Percentiles rank a stretch among this genome's conserved stretches.
phyloP scores from a whole-genome alignment of 1,140 invertebrate species.

The Aphidius ervi region DNA sequence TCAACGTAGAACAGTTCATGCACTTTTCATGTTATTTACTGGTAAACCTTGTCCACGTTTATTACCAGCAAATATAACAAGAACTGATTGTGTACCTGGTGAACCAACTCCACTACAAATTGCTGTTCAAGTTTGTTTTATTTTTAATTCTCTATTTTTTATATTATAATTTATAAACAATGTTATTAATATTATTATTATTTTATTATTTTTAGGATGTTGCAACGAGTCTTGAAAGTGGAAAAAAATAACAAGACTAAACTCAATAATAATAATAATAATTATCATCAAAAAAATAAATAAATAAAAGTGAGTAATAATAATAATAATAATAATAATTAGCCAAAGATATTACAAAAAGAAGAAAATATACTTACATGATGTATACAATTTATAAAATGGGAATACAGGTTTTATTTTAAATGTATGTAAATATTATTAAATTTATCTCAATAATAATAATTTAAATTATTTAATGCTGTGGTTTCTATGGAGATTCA shows the following conservation, averaged over 20 bases:
- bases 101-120: conserved; percentile 51
- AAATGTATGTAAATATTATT: conserved; percentile 12
- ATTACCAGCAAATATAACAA: conserved; percentile 39
- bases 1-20: conserved; percentile 50
- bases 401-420: conserved; percentile 15
- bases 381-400: not conserved
- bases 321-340: conserved; percentile 6
- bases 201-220: conserved; percentile 20
- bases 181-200: conserved; percentile 2
- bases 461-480: conserved; percentile 18
- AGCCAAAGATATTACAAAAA: conserved; percentile 25
- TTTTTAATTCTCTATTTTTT: not conserved
- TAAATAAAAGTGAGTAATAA: conserved; percentile 13
- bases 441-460: not conserved
- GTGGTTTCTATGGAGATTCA: conserved; percentile 16
- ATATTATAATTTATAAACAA: not conserved
- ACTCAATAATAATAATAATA: not conserved
- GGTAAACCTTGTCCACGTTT: conserved; percentile 48
- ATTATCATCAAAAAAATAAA: not conserved
- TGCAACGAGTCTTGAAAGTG: conserved; percentile 23
- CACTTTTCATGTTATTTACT: conserved; percentile 50
- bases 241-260: conserved; percentile 14
- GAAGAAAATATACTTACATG: conserved; percentile 6
- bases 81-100: conserved; percentile 43
- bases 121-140: conserved; percentile 45